Conservation (phyloP, 2,113 vertebrate species). For the Aldabrachelys gigantea region DNA sequence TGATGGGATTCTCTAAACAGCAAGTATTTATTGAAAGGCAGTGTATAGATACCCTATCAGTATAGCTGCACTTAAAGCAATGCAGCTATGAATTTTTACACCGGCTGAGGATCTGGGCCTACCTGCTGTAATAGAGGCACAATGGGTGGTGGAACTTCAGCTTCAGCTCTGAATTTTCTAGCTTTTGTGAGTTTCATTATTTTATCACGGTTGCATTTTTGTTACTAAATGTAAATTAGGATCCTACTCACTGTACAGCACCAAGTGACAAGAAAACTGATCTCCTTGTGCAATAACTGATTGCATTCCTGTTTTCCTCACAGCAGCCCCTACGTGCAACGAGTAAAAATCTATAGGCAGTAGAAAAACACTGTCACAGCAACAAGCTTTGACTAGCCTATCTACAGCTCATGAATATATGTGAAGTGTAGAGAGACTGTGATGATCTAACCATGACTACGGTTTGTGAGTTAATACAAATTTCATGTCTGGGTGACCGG, state of each 20-base stretch:
- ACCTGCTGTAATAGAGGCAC: background rate
- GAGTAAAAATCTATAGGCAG: background rate
- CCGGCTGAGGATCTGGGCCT: background rate
- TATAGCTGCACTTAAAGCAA: background rate
- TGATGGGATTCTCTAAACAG: slow-evolving; percentile 19
- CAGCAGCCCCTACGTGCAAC: background rate
- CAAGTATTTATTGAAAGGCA: background rate
- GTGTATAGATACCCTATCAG: background rate
- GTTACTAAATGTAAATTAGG: fast-evolving
- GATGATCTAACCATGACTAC: background rate
- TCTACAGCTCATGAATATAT: background rate
- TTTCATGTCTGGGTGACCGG: background rate
- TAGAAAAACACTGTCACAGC: background rate
- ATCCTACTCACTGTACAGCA: slow-evolving; percentile 31
- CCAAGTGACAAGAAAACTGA: background rate
- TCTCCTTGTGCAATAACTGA: slow-evolving; percentile 15
- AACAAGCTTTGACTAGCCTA: background rate
- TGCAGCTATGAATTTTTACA: background rate
- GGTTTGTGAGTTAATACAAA: background rate
- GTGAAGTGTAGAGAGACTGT: background rate
- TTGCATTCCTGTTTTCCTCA: background rate
- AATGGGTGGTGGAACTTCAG: background rate
- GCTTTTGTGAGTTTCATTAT: background rate
- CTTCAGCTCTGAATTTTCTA: background rate
- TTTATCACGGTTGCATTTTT: background rate